Conservation (phyloP, 2,888 invertebrate genomes). For the Lypha dubia region DNA sequence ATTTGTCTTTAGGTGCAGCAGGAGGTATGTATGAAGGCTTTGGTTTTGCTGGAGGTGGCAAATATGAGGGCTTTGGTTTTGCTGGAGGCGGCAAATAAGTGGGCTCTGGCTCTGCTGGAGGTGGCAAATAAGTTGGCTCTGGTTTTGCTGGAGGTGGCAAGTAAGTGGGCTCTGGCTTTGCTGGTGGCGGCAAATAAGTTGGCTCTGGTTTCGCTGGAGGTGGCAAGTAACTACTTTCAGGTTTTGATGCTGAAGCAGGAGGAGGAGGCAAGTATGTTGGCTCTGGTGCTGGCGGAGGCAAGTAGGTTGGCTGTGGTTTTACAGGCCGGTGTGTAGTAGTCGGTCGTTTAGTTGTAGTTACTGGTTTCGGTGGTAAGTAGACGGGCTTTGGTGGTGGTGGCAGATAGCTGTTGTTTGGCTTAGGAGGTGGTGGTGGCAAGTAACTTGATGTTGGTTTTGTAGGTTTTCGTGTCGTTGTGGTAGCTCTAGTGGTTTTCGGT, state of each 20-base stretch:
- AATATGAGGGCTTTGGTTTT: constrained; percentile 32
- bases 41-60: constrained; percentile 74
- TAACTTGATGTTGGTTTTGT: constrained; percentile 53
- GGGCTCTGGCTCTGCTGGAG: constrained; percentile 68
- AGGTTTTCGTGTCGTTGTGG: constrained; percentile 25
- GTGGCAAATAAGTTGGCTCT: not conserved
- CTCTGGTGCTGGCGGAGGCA: constrained; percentile 71
- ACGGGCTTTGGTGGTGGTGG: constrained; percentile 53
- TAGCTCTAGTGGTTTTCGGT: constrained; percentile 12
- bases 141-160: constrained; percentile 40
- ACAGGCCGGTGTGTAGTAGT: constrained; percentile 72
- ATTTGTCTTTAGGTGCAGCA: constrained; percentile 72
- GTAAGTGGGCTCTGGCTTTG: constrained; percentile 58
- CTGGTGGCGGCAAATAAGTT: constrained; percentile 72
- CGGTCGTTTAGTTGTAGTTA: constrained; percentile 62
- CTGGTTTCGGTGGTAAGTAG: constrained; percentile 71
- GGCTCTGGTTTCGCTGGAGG: constrained; percentile 64
- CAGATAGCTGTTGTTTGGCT: constrained; percentile 33
- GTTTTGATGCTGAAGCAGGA: not conserved
- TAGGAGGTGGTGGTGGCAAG: constrained; percentile 53
- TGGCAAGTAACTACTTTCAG: constrained; percentile 22
- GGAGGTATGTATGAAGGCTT: constrained; percentile 65
- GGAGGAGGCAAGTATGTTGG: constrained; percentile 69
- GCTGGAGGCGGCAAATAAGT: constrained; percentile 56
- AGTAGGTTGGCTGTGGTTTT: constrained; percentile 66